phyloP scores from a whole-genome alignment of 2,797 vertebrate genomes.

The Champsocephalus esox region DNA sequence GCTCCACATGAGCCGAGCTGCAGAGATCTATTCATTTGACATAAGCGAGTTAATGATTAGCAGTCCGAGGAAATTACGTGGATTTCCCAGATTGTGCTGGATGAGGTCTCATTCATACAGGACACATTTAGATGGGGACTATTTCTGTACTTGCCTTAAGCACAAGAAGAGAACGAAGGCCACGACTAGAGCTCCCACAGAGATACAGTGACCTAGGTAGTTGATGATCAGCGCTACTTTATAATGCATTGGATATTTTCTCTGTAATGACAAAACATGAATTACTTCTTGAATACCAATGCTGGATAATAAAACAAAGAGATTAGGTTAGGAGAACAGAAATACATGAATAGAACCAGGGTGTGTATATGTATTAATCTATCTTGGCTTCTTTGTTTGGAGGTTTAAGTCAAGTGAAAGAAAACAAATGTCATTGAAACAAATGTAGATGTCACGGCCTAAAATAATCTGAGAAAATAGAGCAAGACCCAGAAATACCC shows the following conservation, averaged over 20 bases:
- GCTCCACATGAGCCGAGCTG: slow-evolving; percentile 5
- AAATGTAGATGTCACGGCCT: slow-evolving; percentile 53
- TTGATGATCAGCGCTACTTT: slow-evolving; percentile 96
- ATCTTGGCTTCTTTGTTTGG: slow-evolving; percentile 3
- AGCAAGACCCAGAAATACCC: slow-evolving; percentile 64
- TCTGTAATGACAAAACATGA: slow-evolving; percentile 78
- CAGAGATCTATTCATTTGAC: slow-evolving; percentile 56
- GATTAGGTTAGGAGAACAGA: background rate
- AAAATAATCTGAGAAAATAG: slow-evolving; percentile 63
- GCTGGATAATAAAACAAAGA: slow-evolving; percentile 12
- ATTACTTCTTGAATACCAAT: slow-evolving; percentile 16
- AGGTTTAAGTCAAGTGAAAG: slow-evolving; percentile 19
- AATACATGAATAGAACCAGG: background rate
- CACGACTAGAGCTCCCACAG: slow-evolving; percentile 92
- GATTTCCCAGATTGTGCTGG: slow-evolving; percentile 61
- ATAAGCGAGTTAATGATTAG: slow-evolving; percentile 70
- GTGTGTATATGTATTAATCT: background rate
- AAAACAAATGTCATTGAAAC: slow-evolving; percentile 58
- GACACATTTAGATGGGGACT: slow-evolving; percentile 58
- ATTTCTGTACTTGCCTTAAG: slow-evolving; percentile 91
- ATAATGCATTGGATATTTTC: slow-evolving; percentile 95
- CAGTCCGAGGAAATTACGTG: slow-evolving; percentile 41
- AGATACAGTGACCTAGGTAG: slow-evolving; percentile 98
- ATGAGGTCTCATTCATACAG: slow-evolving; percentile 55
- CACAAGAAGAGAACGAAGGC: slow-evolving; percentile 97